Conservation (phyloP, 2,797 vertebrate species). For the Alauda arvensis region DNA sequence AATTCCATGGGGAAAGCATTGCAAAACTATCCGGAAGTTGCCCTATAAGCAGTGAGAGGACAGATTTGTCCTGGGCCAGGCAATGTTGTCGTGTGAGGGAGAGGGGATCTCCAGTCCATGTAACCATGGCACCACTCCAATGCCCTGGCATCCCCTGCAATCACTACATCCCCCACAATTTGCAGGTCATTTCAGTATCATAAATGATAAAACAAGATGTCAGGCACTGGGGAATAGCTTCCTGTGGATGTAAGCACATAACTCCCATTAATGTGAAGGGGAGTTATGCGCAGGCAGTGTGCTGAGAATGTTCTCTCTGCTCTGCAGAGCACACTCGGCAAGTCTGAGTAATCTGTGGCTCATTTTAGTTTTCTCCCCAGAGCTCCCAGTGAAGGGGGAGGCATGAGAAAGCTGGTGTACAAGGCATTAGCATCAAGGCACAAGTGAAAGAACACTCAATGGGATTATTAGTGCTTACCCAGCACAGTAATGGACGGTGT, state of each 20-base stretch:
- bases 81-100: fast-evolving
- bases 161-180: neutral
- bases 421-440: conserved; percentile 30
- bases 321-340: neutral
- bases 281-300: neutral
- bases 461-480: conserved; percentile 20
- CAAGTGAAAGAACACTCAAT: neutral
- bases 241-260: conserved; percentile 2
- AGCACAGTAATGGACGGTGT: conserved; percentile 20
- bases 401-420: conserved; percentile 19
- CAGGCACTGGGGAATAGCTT: neutral
- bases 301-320: neutral
- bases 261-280: neutral
- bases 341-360: conserved; percentile 39
- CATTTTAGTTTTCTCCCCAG: conserved; percentile 36
- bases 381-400: neutral
- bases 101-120: neutral
- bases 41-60: neutral
- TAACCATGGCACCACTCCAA: fast-evolving
- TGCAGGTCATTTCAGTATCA: neutral
- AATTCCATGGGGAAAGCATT: neutral
- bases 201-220: conserved; percentile 1
- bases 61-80: neutral
- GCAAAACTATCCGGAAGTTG: neutral
- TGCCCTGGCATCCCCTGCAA: neutral